Evolutionary conservation across 2,888 invertebrate species (phyloP).

Genomic region (Megaustenia siamemsis): DNA sequence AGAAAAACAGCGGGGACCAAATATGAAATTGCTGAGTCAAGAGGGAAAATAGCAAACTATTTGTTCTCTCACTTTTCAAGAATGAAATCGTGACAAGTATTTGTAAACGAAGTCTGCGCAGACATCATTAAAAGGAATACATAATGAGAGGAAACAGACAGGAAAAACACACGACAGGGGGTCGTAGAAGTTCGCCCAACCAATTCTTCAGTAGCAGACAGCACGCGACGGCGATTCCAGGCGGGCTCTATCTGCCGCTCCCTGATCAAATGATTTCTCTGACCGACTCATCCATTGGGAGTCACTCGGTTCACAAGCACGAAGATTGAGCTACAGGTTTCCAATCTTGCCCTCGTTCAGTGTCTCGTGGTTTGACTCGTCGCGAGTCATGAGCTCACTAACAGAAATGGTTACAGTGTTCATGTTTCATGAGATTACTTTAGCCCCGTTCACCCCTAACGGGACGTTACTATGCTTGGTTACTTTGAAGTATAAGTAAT

Average conservation of each 20-base stretch:
- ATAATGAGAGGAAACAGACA: background rate
- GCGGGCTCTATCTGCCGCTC: background rate
- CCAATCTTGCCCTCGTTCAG: background rate
- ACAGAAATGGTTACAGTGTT: too few species aligned
- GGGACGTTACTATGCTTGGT: too few species aligned
- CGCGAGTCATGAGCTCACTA: too few species aligned
- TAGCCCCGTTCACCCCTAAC: too few species aligned
- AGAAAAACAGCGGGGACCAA: too few species aligned
- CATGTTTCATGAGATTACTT: too few species aligned
- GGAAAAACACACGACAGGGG: background rate
- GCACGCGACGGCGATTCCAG: constrained; percentile 4
- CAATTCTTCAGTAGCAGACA: background rate
- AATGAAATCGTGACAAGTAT: too few species aligned
- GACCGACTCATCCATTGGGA: background rate
- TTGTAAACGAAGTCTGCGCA: background rate
- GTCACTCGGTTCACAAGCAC: constrained; percentile 27
- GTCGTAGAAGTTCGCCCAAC: constrained; percentile 6
- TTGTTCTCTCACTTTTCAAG: too few species aligned
- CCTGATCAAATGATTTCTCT: background rate
- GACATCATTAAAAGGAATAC: background rate
- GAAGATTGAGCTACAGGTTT: background rate
- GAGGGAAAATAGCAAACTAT: too few species aligned
- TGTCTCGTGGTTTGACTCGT: background rate
- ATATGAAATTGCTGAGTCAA: too few species aligned
- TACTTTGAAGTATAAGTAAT: too few species aligned